Evolutionary conservation across 2,113 vertebrate species (phyloP).

Genomic region (Hipposideros armiger): DNA sequence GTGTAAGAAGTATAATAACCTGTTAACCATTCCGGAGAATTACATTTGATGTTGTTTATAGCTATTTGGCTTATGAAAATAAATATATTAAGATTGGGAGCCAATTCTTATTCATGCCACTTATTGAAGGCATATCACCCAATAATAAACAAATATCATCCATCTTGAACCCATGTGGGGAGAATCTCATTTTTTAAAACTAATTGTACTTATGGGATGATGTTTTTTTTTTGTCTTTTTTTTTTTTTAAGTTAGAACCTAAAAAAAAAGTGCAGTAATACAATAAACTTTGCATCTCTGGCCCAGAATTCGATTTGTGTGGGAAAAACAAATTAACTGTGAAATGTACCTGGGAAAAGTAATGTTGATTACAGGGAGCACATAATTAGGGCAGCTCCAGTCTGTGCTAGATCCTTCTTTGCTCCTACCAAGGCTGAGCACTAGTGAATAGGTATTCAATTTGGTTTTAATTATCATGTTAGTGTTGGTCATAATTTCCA

Average conservation of each 20-base stretch:
- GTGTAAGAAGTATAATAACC: conserved; percentile 80
- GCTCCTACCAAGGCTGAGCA: conserved; percentile 58
- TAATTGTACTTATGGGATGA: conserved; percentile 61
- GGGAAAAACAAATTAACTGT: conserved; percentile 78
- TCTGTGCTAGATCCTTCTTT: conserved; percentile 62
- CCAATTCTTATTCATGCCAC: conserved; percentile 71
- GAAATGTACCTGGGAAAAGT: conserved; percentile 77
- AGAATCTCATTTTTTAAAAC: conserved; percentile 63
- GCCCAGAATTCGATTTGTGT: conserved; percentile 69
- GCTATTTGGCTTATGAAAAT: conserved; percentile 77
- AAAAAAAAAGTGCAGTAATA: conserved; percentile 48
- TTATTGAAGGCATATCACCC: conserved; percentile 66
- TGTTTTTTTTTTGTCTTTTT: not conserved
- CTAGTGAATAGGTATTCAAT: conserved; percentile 67
- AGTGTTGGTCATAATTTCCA: conserved; percentile 74
- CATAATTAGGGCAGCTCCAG: conserved; percentile 75
- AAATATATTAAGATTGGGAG: conserved; percentile 78
- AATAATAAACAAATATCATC: conserved; percentile 71
- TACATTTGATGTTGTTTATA: conserved; percentile 80
- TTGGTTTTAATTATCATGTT: conserved; percentile 82
- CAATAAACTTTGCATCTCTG: conserved; percentile 62
- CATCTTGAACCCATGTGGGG: conserved; percentile 57
- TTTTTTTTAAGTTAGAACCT: conserved; percentile 54
- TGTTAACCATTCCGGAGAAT: conserved; percentile 80
- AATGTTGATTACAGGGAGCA: conserved; percentile 78